Percentiles rank a stretch among this genome's conserved stretches.
Evolutionary conservation across 1,140 invertebrate genomes (phyloP).

Genomic region (Venturia canescens): DNA sequence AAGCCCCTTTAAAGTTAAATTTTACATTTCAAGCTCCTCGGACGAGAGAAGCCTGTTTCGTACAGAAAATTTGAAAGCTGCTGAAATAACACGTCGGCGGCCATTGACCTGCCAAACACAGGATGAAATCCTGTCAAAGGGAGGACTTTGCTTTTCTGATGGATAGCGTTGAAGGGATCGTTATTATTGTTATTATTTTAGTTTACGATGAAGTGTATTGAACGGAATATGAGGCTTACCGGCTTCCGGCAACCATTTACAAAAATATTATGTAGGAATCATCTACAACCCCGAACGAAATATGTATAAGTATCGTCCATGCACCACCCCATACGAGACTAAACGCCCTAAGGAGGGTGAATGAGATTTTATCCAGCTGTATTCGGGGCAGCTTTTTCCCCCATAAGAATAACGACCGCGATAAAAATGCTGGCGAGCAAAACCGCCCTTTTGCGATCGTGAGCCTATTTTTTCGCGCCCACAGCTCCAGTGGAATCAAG

Average conservation of each 20-base stretch:
- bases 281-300: background rate
- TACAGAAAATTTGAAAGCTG: slow-evolving; percentile 19
- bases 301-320: background rate
- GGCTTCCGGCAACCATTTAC: slow-evolving; percentile 9
- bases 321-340: background rate
- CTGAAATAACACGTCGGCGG: slow-evolving; percentile 4
- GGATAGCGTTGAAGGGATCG: slow-evolving; percentile 21
- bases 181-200: slow-evolving; percentile 23
- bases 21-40: background rate
- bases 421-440: slow-evolving; percentile 15
- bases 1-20: background rate
- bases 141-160: slow-evolving; percentile 8
- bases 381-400: background rate
- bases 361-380: slow-evolving; percentile 25
- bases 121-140: slow-evolving; percentile 25
- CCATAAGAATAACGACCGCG: slow-evolving; percentile 24
- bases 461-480: background rate
- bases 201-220: background rate
- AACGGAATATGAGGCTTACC: slow-evolving; percentile 4
- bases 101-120: slow-evolving; percentile 29
- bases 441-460: slow-evolving; percentile 3
- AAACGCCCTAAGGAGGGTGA: slow-evolving; percentile 25
- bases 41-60: background rate
- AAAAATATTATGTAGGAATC: slow-evolving; percentile 12
- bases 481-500: background rate